Conservation (phyloP, 2,113 vertebrate genomes). For the Aphelocoma coerulescens region DNA sequence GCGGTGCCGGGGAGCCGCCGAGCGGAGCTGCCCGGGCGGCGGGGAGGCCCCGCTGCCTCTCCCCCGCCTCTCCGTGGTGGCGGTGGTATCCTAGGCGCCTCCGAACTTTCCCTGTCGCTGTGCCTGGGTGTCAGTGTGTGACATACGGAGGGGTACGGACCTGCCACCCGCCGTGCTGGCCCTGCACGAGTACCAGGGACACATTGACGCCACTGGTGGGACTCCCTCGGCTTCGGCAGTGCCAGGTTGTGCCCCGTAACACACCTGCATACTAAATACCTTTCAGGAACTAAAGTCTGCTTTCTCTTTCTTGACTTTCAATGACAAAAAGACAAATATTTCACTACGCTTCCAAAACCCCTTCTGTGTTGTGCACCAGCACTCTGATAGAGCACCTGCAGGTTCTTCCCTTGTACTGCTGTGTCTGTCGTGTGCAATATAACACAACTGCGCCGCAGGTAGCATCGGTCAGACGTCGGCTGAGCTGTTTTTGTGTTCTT, state of each 20-base stretch:
- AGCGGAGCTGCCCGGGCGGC: background rate
- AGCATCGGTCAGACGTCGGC: background rate
- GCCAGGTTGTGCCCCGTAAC: background rate
- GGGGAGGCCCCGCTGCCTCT: background rate
- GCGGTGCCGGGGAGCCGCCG: too few species aligned
- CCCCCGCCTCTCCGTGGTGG: background rate
- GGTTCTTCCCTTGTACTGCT: background rate
- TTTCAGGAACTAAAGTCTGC: background rate
- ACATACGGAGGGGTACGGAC: rapidly evolving
- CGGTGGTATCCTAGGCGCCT: rapidly evolving
- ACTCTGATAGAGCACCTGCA: background rate
- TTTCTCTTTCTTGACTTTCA: background rate
- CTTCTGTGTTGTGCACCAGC: background rate
- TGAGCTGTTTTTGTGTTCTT: background rate
- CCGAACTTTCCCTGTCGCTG: background rate
- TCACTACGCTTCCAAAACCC: background rate
- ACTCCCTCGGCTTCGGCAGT: background rate
- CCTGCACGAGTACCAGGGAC: background rate
- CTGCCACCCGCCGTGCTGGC: background rate
- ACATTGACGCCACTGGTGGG: rapidly evolving
- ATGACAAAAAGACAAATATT: background rate
- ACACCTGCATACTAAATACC: background rate
- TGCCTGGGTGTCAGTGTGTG: background rate
- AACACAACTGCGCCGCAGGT: rapidly evolving
- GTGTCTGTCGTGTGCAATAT: rapidly evolving